These are phyloP conservation scores for Cynoglossus semilaevis DNA, from an alignment of 2,113 vertebrate genomes.

Conservation along the genomic window DNA sequence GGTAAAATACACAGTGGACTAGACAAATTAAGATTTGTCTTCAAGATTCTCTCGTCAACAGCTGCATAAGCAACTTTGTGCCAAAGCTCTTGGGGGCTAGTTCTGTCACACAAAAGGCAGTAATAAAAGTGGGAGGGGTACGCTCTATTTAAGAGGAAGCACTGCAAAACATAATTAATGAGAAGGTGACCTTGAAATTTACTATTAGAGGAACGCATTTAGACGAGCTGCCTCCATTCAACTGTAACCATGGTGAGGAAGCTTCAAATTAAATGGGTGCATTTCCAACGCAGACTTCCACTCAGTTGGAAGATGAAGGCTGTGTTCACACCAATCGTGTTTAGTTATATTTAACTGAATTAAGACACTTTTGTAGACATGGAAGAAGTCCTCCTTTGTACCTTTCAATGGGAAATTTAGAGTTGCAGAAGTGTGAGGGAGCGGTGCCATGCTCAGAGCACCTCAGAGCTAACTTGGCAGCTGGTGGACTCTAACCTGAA, in stretches of 20 bases:
- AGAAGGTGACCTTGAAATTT: constrained; percentile 73
- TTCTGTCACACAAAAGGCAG: constrained; percentile 56
- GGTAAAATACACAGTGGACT: neutral
- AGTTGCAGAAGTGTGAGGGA: too few relatives aligned
- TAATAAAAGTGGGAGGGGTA: constrained; percentile 51
- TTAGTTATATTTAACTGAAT: too few relatives aligned
- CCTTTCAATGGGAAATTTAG: too few relatives aligned
- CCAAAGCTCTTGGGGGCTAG: constrained; percentile 31
- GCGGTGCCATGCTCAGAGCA: too few relatives aligned
- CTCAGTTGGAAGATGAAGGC: constrained; percentile 29
- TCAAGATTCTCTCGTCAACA: constrained; percentile 10
- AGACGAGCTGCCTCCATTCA: constrained; percentile 43
- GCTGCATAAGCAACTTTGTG: constrained; percentile 51
- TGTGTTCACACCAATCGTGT: too few relatives aligned
- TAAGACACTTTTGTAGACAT: too few relatives aligned
- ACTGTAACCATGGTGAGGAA: constrained; percentile 61
- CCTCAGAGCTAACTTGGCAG: too few relatives aligned
- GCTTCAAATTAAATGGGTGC: constrained; percentile 44
- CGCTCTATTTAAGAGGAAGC: constrained; percentile 54
- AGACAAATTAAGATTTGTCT: constrained; percentile 1
- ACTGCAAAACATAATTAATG: constrained; percentile 70
- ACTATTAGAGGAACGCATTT: constrained; percentile 36
- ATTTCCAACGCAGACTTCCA: constrained; percentile 24
- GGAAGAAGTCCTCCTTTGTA: too few relatives aligned
- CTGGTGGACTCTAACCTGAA: too few relatives aligned